Conservation (phyloP, 2,797 vertebrate genomes). For the Sebastes trivittatus region DNA sequence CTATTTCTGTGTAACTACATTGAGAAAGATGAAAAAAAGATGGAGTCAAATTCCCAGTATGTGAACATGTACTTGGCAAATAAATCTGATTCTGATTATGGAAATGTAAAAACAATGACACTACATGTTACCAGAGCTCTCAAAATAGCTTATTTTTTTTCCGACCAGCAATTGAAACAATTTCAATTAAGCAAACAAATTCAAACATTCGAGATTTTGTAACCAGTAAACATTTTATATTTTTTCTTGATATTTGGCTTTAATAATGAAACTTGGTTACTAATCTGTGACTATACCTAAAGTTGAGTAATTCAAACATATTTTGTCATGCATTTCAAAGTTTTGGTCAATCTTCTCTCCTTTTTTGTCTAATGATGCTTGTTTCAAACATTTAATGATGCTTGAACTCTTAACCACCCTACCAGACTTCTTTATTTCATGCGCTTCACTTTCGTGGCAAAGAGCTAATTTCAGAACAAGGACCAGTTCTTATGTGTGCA, state of each 20-base stretch:
- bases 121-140: neutral
- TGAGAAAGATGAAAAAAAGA: no score
- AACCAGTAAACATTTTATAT: neutral
- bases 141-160: no score
- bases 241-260: neutral
- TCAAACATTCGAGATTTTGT: neutral
- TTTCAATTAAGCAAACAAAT: neutral
- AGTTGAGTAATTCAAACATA: neutral
- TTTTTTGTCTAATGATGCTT: neutral
- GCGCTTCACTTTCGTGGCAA: neutral
- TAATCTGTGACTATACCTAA: neutral
- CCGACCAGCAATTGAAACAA: neutral
- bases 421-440: neutral
- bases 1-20: no score
- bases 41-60: no score
- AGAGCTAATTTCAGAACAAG: constrained; percentile 44
- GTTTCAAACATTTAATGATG: neutral
- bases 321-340: neutral
- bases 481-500: neutral
- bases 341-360: neutral
- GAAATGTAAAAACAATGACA: accelerated
- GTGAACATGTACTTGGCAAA: no score
- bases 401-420: neutral
- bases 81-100: no score
- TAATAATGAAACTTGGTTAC: neutral